These are phyloP conservation scores for Corythaeola cristata DNA, from an alignment of 2,113 vertebrate species.

Conservation along the genomic window DNA sequence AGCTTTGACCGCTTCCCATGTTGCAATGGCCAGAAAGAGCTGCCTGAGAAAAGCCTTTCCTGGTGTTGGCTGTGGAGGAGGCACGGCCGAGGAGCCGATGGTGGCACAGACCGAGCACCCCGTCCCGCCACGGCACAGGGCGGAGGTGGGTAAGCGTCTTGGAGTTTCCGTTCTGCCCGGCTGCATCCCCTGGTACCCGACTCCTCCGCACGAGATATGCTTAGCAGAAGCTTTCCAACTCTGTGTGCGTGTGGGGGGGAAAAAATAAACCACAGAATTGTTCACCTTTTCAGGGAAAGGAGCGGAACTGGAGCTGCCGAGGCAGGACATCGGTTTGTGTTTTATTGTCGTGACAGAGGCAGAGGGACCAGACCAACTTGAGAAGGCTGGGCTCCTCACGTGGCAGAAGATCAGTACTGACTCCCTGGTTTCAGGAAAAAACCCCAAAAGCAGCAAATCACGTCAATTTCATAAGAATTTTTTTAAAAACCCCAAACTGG, in stretches of 20 bases:
- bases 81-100: background rate
- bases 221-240: background rate
- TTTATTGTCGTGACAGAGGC: background rate
- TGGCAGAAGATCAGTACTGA: background rate
- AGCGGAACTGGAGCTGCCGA: background rate
- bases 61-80: background rate
- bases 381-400: background rate
- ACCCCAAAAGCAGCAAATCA: background rate
- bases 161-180: background rate
- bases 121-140: background rate
- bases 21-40: background rate
- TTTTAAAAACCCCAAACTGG: background rate
- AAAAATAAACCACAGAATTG: background rate
- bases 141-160: background rate
- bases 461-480: background rate
- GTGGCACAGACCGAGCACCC: background rate
- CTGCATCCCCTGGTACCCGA: background rate
- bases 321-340: background rate
- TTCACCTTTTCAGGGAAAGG: background rate
- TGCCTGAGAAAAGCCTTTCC: constrained; percentile 5
- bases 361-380: background rate
- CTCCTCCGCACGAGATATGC: background rate
- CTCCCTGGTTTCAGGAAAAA: background rate
- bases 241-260: fast-evolving
- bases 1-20: background rate